Evolutionary conservation across 2,888 invertebrate genomes (phyloP).

Genomic region (Dioctria linearis): DNA sequence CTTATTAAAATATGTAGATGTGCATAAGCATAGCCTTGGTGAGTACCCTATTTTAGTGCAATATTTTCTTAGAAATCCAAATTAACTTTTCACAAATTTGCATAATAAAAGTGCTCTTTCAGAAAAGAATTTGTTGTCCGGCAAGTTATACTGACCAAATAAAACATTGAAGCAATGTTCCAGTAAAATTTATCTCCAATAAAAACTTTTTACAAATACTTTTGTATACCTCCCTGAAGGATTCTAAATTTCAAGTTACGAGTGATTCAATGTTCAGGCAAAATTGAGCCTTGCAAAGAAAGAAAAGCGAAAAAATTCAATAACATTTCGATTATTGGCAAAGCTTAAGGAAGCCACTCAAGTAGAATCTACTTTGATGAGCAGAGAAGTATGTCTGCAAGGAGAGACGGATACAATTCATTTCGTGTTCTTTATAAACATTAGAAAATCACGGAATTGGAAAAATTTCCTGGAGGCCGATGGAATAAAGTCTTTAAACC

Average conservation of each 20-base stretch:
- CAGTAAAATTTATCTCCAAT: not conserved
- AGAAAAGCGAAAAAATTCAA: not conserved
- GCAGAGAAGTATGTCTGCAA: no score
- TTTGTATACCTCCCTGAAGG: not conserved
- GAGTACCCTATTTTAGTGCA: no score
- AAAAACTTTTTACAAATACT: not conserved
- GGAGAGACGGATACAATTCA: not conserved
- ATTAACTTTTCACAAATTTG: no score
- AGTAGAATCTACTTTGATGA: not conserved
- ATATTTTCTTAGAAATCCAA: no score
- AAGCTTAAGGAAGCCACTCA: not conserved
- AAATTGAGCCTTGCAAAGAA: not conserved
- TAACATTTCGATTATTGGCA: not conserved
- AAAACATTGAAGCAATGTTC: no score
- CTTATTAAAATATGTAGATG: no score
- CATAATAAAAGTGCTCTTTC: no score
- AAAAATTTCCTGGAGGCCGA: conserved; percentile 15
- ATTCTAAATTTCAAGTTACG: not conserved
- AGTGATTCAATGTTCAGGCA: no score
- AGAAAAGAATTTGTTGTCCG: no score
- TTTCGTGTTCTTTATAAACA: not conserved
- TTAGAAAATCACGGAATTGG: conserved; percentile 37
- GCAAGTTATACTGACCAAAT: no score
- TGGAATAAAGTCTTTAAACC: conserved; percentile 14
- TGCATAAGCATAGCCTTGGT: no score